Evolutionary conservation across 1,140 invertebrate species (phyloP).

Genomic region (Calosoma granatense): DNA sequence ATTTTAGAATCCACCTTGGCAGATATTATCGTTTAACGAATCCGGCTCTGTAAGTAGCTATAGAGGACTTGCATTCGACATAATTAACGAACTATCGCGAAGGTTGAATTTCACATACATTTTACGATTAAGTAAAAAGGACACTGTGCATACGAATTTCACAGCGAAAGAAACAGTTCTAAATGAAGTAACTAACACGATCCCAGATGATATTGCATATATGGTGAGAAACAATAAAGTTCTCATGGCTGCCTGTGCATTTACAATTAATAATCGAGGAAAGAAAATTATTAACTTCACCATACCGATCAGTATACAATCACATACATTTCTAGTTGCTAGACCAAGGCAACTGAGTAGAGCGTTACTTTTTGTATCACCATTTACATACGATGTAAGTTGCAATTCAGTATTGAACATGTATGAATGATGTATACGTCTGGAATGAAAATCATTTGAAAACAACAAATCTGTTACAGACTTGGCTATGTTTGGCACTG

Average conservation of each 20-base stretch:
- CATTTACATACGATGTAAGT: conserved; percentile 67
- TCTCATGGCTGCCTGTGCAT: conserved; percentile 60
- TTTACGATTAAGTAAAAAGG: conserved; percentile 29
- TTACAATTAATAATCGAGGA: conserved; percentile 53
- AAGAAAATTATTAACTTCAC: conserved; percentile 67
- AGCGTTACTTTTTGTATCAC: conserved; percentile 72
- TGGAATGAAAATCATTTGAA: too few relatives aligned
- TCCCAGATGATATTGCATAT: conserved; percentile 35
- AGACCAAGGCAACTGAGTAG: conserved; percentile 65
- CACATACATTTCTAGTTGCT: conserved; percentile 66
- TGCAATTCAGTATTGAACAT: neutral
- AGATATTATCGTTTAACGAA: conserved; percentile 49
- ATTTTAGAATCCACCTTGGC: conserved; percentile 78
- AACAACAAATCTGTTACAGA: too few relatives aligned
- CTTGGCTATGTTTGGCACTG: conserved; percentile 66
- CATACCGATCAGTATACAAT: conserved; percentile 60
- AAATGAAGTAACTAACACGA: conserved; percentile 21
- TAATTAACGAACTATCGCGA: conserved; percentile 61
- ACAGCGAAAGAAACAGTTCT: neutral
- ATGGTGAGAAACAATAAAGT: conserved; percentile 40
- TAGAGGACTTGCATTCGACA: conserved; percentile 67
- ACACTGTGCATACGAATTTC: neutral
- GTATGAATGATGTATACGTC: too few relatives aligned
- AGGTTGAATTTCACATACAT: conserved; percentile 70
- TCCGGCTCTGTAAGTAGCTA: conserved; percentile 44